Conservation (phyloP, 2,113 vertebrate species). For the Melanotaenia duboulayi region DNA sequence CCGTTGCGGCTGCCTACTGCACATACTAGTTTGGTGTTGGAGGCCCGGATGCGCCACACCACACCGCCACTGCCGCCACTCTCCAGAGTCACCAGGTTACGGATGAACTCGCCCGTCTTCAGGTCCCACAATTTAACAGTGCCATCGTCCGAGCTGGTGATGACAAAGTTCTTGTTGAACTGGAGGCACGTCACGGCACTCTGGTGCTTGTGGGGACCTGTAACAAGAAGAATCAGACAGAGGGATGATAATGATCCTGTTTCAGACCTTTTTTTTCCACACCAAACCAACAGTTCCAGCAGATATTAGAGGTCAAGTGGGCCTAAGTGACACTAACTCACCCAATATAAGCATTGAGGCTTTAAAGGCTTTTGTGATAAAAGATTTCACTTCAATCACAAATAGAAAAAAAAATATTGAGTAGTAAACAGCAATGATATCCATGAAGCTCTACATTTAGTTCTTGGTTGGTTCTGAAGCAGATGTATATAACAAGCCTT, state of each 20-base stretch:
- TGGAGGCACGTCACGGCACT: constrained; percentile 99
- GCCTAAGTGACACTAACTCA: neutral
- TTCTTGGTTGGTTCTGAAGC: too few relatives aligned
- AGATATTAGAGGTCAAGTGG: neutral
- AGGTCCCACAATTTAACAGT: constrained; percentile 99
- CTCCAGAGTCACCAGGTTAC: constrained; percentile 99
- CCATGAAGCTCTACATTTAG: too few relatives aligned
- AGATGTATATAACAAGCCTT: too few relatives aligned
- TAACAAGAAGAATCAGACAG: constrained; percentile 7
- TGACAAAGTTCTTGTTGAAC: constrained; percentile 99
- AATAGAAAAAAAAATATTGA: too few relatives aligned
- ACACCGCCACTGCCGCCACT: constrained; percentile 98
- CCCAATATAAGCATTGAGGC: neutral
- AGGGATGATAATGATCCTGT: neutral
- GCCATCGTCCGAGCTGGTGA: constrained; percentile 99
- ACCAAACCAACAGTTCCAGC: neutral
- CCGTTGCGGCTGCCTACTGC: constrained; percentile 98
- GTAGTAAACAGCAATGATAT: too few relatives aligned
- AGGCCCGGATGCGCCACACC: constrained; percentile 98
- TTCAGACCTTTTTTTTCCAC: too few relatives aligned
- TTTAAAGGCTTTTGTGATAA: neutral
- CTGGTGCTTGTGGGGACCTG: constrained; percentile 99
- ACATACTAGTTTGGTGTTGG: constrained; percentile 98
- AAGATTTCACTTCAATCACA: neutral
- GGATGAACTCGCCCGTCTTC: constrained; percentile 99